phyloP scores from a whole-genome alignment of 2,888 invertebrate genomes.

The Eulithis prunata region DNA sequence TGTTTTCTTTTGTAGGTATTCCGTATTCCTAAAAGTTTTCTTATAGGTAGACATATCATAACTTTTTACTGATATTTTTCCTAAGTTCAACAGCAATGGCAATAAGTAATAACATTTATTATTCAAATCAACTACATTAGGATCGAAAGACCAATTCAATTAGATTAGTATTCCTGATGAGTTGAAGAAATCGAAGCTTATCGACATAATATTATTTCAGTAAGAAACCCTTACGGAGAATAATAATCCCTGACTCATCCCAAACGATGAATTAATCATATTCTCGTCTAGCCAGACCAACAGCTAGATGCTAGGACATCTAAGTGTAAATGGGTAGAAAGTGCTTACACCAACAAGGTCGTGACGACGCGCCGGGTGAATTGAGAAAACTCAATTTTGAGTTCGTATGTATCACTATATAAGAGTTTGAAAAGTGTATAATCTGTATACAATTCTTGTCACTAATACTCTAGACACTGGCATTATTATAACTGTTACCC shows the following conservation, averaged over 20 bases:
- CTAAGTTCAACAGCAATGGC: too few relatives aligned
- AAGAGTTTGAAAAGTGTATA: neutral
- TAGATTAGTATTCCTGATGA: too few relatives aligned
- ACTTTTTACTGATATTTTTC: too few relatives aligned
- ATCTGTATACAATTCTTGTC: too few relatives aligned
- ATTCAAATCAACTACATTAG: too few relatives aligned
- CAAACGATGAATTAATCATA: constrained; percentile 35
- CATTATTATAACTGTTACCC: too few relatives aligned
- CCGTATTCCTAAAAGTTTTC: too few relatives aligned
- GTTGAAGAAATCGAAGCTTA: neutral
- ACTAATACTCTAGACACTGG: too few relatives aligned
- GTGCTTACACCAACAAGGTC: constrained; percentile 18
- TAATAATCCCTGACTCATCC: constrained; percentile 16
- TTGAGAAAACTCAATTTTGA: constrained; percentile 17
- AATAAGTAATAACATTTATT: too few relatives aligned
- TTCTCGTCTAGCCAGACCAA: constrained; percentile 33
- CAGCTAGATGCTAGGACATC: constrained; percentile 18
- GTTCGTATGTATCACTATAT: constrained; percentile 16
- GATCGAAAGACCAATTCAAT: too few relatives aligned
- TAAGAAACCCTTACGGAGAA: neutral
- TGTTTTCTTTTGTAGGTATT: too few relatives aligned
- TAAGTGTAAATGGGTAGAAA: constrained; percentile 21
- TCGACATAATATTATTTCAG: neutral
- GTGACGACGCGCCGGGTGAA: neutral
- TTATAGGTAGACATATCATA: too few relatives aligned